Evolutionary conservation across 2,113 vertebrate species (phyloP), one percentile per base, ranked within the genome.

Genomic region (Penelope pileata): DNA sequence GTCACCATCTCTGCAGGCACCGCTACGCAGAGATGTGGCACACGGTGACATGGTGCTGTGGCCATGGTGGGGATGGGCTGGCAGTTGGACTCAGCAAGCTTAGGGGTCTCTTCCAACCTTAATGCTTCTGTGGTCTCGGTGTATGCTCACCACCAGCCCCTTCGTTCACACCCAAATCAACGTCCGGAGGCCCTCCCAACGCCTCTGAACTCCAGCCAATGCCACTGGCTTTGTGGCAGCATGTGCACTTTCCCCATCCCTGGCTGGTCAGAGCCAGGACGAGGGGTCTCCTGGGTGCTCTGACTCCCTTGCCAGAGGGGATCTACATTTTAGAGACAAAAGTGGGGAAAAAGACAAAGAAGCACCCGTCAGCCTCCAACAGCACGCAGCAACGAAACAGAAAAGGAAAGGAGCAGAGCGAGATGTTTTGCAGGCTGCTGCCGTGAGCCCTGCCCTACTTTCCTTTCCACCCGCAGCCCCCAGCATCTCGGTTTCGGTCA

Each of bases 401-500:
- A 32, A 43, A 24, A 68, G 74, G 84, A 66, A 81, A 81, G 77
- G 58, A 76, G 86, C 89, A 47, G 58, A 51, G 66, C 13, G 66
- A 80, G 81, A 16, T 10, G 66, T 27, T 95, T 15, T 56, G 62
- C 0, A 5, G 86, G 83, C 78, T 70, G 72, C 70, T 81, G 86
- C 74, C 21, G 91, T 90, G 69, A 64, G 16, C 8, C 69, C 86
- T 82, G 74, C 81, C 70, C 86, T 38, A 19, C 43, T 54, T 53
- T 8, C 2, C 34, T 84, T 94, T 89, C 89, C 94, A 53, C 75
- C 80, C 10, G 0, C 86, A 77, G 93, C 92, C 95, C 94, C 77
- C 91, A 73, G 38, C 89, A 72, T 96, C 96, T 96, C 59, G 0
- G 53, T 91, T 94, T 96, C 86, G 92, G 62, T 95, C 96, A 94